Evolutionary conservation across 1,140 invertebrate genomes (phyloP).

Genomic region (Euwallacea fornicatus): DNA sequence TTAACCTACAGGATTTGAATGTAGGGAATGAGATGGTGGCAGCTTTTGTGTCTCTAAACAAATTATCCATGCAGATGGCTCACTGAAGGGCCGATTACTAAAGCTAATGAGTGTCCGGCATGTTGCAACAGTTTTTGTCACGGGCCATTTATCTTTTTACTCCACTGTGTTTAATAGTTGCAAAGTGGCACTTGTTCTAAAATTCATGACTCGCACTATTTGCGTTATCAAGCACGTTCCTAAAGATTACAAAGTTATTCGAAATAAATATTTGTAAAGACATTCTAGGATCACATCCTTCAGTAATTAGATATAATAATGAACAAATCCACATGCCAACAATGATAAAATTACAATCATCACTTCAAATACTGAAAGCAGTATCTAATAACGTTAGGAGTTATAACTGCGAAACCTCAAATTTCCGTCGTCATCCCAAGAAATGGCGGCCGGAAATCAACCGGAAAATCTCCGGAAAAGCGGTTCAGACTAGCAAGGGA

Average conservation of each 20-base stretch:
- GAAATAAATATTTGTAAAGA: too few relatives aligned
- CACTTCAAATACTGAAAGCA: too few relatives aligned
- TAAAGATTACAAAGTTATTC: too few relatives aligned
- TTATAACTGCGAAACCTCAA: constrained; percentile 12
- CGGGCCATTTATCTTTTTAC: constrained; percentile 6
- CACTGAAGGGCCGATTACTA: constrained; percentile 14
- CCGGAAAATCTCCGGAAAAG: constrained; percentile 27
- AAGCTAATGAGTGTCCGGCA: constrained; percentile 19
- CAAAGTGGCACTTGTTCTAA: too few relatives aligned
- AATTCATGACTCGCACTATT: too few relatives aligned
- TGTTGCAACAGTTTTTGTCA: constrained; percentile 16
- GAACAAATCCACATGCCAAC: too few relatives aligned
- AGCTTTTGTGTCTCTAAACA: not conserved
- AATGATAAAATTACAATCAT: too few relatives aligned
- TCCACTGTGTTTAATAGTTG: too few relatives aligned
- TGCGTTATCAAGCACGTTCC: too few relatives aligned
- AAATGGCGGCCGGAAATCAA: constrained; percentile 21
- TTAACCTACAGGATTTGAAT: constrained; percentile 13
- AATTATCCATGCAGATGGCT: constrained; percentile 11
- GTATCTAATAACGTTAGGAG: not conserved
- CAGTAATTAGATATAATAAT: too few relatives aligned
- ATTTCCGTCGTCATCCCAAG: constrained; percentile 34
- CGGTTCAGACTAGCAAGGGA: constrained; percentile 26
- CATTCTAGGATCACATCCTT: too few relatives aligned
- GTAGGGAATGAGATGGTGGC: not conserved